Evolutionary conservation across 2,888 invertebrate species (phyloP), one percentile per base, ranked within the genome.

Genomic region (Petrolisthes manimaculis): DNA sequence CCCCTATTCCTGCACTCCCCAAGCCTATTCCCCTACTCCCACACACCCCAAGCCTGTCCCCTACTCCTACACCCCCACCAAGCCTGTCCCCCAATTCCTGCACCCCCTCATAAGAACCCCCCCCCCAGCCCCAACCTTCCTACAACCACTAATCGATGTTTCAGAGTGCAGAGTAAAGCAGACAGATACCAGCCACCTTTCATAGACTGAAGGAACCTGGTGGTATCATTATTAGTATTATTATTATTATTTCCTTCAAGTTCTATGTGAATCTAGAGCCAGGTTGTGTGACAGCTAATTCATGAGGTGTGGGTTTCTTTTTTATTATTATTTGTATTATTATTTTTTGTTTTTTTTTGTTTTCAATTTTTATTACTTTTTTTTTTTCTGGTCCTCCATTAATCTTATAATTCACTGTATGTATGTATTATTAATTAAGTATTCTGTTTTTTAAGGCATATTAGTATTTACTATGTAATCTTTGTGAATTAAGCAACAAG

Each of bases 171-270:
- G 83, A 83, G 77, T 55, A 78, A 87, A 87, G 87, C 87, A 87
- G 80, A 87, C 83, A 87, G 83, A 88, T 79, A 84, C 83, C 88
- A 84, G 84, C 80, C 88, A 88, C 88, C 88, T 88, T 81, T 84
- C 84, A 88, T 75, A 75, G 88, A 88, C 88, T 88, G 88, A 88
- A 88, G 84, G 84, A 88, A 88, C 88, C 88, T 88, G 88, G 88
- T 88, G 84, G 21, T 71, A 9, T 9, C 61, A 61, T 14, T 61
- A 14, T 61, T 61, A 61, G 61, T 14, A 61, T 61, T 61, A 80
- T 80, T 56, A 55, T 80, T n/a, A 55, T 5, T 54, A 55, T 80
- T 80, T 54, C 21, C 9, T 80, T 80, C 55, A 18, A 14, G 9
- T 61, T 18, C 18, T 61, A 9, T 55, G 24, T 80, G n/a, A n/a